Base-by-base conservation (phyloP, 2,797 vertebrate genomes). In the Kryptolebias ocellatus region DNA sequence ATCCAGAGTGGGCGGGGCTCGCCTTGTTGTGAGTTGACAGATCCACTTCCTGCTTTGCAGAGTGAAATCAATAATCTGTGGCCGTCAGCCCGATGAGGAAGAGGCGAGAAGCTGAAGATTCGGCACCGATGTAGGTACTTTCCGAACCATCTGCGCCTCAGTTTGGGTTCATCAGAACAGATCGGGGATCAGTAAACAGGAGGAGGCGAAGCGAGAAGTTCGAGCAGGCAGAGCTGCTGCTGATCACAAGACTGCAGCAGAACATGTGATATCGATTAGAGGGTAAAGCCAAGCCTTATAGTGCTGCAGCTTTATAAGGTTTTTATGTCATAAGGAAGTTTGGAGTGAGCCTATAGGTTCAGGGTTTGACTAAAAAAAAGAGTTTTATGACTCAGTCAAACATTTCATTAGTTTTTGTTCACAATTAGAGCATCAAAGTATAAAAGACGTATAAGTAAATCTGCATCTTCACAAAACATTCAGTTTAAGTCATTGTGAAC, bases 181-280 rank as follows among this genome's bases (percentile, higher is more conserved):
- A 3, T 5, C 10, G 0, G 54, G 1, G 11, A 18, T 17, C 5
- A 67, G 18, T 2, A 12, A 18, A 31, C 4, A 10, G 12, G 17
- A 5, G 1, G 57, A 56, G 1, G 3, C 7, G 15, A 37, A 1
- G 52, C 18, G 12, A 42, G 50, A 29, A 29, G 53, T 15, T 18
- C 10, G 46, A 3, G 37, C 68, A 42, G 17, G 14, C 42, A 0
- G 49, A 29, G 28, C 51, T 44, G 52, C 34, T 28, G 71, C 80
- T 57, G 64, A 82, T 91, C 91, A 88, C 88, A 81, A 90, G 88
- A 90, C 85, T 60, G 79, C 54, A 18, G 78, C 37, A 39, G 37
- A 39, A 10, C 91, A 92, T 91, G 91, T 92, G 91, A 92, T 87
- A 82, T 84, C 66, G 82, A 90, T 92, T 87, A 90, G 61, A 67